Base-by-base conservation (phyloP, 2,797 vertebrate genomes). In the Sarcoramphus papa region DNA sequence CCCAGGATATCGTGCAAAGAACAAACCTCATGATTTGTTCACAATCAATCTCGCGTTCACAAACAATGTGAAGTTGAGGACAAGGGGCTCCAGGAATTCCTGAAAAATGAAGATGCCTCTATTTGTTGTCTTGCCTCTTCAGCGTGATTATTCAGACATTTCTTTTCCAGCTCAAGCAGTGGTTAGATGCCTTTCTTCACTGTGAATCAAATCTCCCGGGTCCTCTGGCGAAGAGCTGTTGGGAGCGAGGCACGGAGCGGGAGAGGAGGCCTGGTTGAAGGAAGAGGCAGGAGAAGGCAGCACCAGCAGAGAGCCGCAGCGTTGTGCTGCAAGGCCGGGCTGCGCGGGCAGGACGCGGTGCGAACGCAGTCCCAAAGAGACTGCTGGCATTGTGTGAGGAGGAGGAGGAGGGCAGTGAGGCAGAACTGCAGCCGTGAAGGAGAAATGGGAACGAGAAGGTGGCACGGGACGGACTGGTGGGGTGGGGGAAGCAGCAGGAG, bases 191-290 rank as follows among this genome's bases (percentile, higher is more conserved):
- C 8, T 30, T 20, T 40, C 45, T 18, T 50, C 31, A 2, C 7
- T 8, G 24, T 4, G 20, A 27, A 22, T 3, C 12, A 2, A 12
- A 3, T 4, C 0, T 14, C 59, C 41, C 2, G 1, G 1, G 22
- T 7, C 23, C 53, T 7, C 19, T 8, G 40, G n/a, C 2, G 20
- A 15, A 2, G 50, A 13, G 60, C 85, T 22, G 53, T 3, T 11
- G 45, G 31, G 20, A 22, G 53, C 0, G 3, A 37, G 56, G 50
- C 8, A 7, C 21, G 37, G 37, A 6, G 57, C 28, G 2, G 43
- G 37, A 51, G 65, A 9, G 63, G 33, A 5, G 37, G 37, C 37
- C 37, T 37, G 37, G 37, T 11, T 37, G 37, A 37, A 37, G 37
- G 37, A 37, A 37, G 37, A 37, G 37, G 37, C 37, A 37, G 37